Percentiles rank a stretch among this genome's conserved stretches.
Evolutionary conservation across 2,113 vertebrate genomes (phyloP).

Genomic region (Gymnorhina tibicen): DNA sequence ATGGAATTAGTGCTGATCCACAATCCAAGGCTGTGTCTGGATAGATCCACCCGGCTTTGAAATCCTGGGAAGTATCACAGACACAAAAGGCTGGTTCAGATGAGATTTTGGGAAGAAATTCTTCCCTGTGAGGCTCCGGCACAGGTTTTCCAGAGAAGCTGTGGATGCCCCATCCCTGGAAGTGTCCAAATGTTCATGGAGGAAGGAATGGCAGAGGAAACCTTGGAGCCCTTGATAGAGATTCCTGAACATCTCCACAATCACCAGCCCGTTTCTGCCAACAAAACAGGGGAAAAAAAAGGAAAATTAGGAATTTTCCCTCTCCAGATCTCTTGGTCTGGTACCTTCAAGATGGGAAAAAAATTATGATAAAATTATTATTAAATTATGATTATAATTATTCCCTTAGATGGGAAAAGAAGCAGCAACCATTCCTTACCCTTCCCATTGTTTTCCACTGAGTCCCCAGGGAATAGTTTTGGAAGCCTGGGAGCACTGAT

Average conservation of each 20-base stretch:
- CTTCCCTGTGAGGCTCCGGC: not conserved
- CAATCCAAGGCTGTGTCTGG: not conserved
- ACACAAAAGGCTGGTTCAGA: not conserved
- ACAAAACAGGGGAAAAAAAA: not conserved
- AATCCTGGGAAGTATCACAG: not conserved
- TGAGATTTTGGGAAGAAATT: not conserved
- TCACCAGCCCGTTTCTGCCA: not conserved
- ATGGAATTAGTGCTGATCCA: not conserved
- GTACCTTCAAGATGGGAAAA: not conserved
- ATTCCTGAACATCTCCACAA: not conserved
- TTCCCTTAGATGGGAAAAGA: not conserved
- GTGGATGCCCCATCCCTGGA: not conserved
- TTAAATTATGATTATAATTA: not conserved
- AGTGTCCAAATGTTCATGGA: not conserved
- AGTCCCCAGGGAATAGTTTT: not conserved
- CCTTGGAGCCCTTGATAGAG: not conserved
- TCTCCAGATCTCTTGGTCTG: not conserved
- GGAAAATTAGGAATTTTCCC: not conserved
- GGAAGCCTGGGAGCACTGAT: not conserved
- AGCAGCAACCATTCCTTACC: not conserved
- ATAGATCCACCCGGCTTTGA: rapidly evolving
- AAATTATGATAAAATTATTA: not conserved
- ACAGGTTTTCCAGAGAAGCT: not conserved
- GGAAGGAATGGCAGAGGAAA: not conserved
- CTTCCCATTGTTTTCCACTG: not conserved